phyloP scores from a whole-genome alignment of 23 tunicate genomes.

The Styela plicata region DNA sequence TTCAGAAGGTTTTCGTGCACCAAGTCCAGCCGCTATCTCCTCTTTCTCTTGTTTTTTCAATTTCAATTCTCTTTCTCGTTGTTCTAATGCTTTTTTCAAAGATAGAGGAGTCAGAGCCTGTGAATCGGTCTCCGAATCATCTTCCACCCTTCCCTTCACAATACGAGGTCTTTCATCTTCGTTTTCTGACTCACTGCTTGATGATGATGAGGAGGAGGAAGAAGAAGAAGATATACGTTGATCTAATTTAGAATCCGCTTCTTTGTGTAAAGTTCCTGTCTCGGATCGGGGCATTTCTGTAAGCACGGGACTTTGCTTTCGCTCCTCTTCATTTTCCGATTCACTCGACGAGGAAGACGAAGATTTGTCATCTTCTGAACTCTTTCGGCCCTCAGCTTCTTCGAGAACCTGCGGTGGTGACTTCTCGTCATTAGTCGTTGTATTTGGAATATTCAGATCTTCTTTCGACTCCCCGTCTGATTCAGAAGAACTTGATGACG shows the following conservation, averaged over 20 bases:
- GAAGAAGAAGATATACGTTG: too few relatives aligned
- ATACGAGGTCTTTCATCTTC: conserved; percentile 1
- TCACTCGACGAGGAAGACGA: not conserved
- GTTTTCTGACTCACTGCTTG: conserved; percentile 18
- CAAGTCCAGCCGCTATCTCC: conserved; percentile 1
- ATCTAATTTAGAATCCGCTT: not conserved
- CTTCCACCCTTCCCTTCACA: conserved; percentile 12
- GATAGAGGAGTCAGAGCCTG: conserved; percentile 35
- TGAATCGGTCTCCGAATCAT: not conserved
- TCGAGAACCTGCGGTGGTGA: too few relatives aligned
- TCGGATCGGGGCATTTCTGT: not conserved
- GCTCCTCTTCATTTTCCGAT: not conserved
- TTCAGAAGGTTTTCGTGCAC: conserved; percentile 21
- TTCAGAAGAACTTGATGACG: not conserved
- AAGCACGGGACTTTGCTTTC: not conserved
- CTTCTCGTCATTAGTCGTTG: too few relatives aligned
- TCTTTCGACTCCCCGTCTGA: not conserved
- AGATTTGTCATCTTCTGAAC: not conserved
- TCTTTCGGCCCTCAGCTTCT: too few relatives aligned
- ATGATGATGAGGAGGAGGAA: conserved; percentile 10
- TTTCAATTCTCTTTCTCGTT: conserved; percentile 50
- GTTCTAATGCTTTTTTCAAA: conserved; percentile 63
- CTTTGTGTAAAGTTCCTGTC: not conserved
- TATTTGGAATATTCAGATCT: too few relatives aligned
- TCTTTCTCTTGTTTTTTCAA: not conserved